These are phyloP conservation scores for Exephanes ischioxanthus DNA, from an alignment of 2,888 invertebrate species.

Conservation along the genomic window DNA sequence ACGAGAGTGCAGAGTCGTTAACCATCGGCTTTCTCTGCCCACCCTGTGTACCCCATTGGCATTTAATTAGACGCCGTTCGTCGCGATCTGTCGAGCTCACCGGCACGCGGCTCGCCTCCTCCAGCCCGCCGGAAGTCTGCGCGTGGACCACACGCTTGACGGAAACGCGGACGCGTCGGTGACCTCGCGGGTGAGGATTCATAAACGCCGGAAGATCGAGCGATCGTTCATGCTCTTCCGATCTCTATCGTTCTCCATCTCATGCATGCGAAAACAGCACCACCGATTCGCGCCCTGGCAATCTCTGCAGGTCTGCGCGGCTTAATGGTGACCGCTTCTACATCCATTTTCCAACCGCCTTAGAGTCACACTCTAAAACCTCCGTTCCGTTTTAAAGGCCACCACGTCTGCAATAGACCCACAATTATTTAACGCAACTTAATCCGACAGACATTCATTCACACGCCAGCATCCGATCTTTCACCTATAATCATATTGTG, in stretches of 20 bases:
- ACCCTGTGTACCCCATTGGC: slow-evolving; percentile 51
- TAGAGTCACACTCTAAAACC: slow-evolving; percentile 10
- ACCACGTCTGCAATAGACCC: no score
- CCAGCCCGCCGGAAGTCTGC: neutral
- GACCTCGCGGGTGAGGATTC: slow-evolving; percentile 19
- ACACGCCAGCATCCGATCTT: no score
- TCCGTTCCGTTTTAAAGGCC: neutral
- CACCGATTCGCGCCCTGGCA: slow-evolving; percentile 1
- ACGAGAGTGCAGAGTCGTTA: slow-evolving; percentile 37
- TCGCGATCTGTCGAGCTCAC: slow-evolving; percentile 51
- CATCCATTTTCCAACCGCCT: slow-evolving; percentile 22
- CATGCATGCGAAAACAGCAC: neutral
- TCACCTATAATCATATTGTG: no score
- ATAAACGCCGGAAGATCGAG: slow-evolving; percentile 52
- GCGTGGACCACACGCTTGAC: neutral
- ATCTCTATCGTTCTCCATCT: neutral
- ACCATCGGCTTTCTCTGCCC: slow-evolving; percentile 37
- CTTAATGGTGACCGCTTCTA: slow-evolving; percentile 24
- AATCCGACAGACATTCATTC: no score
- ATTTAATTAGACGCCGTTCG: slow-evolving; percentile 66
- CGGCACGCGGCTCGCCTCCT: neutral
- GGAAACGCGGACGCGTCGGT: neutral
- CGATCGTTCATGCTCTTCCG: slow-evolving; percentile 34
- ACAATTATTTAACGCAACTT: no score
- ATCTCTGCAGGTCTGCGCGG: slow-evolving; percentile 49